Evolutionary conservation across 2,888 invertebrate genomes (phyloP).

Genomic region (Metacarcinus magister): DNA sequence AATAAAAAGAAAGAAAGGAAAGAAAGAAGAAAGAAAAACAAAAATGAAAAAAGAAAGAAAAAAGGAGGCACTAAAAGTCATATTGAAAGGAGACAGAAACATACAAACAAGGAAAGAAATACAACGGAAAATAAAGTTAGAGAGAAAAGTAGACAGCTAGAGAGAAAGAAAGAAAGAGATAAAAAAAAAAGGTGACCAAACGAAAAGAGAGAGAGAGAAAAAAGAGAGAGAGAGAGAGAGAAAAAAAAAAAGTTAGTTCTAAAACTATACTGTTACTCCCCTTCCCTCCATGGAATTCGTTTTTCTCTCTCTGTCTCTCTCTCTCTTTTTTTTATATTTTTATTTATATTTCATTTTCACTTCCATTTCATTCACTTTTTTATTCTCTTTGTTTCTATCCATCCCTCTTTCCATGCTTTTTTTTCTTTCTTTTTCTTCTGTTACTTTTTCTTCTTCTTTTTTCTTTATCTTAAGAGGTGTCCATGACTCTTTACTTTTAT

Average conservation of each 20-base stretch:
- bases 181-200: background rate
- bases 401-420: background rate
- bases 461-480: background rate
- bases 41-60: background rate
- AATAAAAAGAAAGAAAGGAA: background rate
- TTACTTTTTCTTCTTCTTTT: background rate
- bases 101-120: background rate
- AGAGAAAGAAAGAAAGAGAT: background rate
- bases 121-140: background rate
- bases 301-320: too few species aligned
- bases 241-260: background rate
- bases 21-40: too few species aligned
- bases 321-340: background rate
- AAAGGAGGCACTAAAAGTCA: background rate
- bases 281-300: background rate
- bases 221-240: too few species aligned
- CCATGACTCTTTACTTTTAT: background rate
- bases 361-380: background rate
- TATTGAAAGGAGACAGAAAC: background rate
- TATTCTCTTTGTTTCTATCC: background rate
- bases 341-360: background rate
- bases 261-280: background rate
- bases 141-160: background rate
- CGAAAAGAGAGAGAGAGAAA: background rate
- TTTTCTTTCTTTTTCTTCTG: background rate